Evolutionary conservation across 2,888 invertebrate genomes (phyloP), one percentile per base, ranked within the genome.

Genomic region (Tridacna gigas): DNA sequence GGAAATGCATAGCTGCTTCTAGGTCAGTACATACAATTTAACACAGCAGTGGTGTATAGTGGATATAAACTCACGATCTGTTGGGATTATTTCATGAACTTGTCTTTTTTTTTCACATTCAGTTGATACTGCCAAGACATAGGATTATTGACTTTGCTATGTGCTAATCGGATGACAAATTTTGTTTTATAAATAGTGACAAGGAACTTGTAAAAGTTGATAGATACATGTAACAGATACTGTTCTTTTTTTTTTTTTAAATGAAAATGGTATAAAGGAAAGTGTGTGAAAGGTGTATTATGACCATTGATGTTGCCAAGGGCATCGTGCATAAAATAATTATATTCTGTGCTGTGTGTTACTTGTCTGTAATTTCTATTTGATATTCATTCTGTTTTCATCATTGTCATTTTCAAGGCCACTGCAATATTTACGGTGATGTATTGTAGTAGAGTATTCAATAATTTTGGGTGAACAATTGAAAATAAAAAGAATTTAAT

Each of bases 101-200:
- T 37, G 37, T 37, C 37, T n/a, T 67, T 28, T 15, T n/a, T 67
- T 67, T 45, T 67, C 37, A 37, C 9, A 20, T 67, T 67, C 20
- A n/a, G 66, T 67, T 45, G 2, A 67, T 67, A 67, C 67, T 67
- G 67, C 67, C 67, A 67, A 67, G 28, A 67, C 13, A 28, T n/a
- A 37, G n/a, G 67, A 67, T 45, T n/a, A n/a, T 67, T 15, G 20
- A 37, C 22, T n/a, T 25, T 22, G 45, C 12, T 67, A 20, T 67
- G 67, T 67, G 67, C 67, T 67, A 67, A 45, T 45, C 45, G 45
- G 45, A 66, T 26, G 15, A 26, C 18, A 66, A 26, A 26, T 37
- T 37, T 18, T 66, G 28, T 25, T 66, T 26, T 18, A 56, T 56
- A 56, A 15, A 20, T 56, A 56, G 56, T 56, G 56, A 56, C 11